Base-by-base conservation (phyloP, 2,888 invertebrate genomes). In the Congeria kusceri region DNA sequence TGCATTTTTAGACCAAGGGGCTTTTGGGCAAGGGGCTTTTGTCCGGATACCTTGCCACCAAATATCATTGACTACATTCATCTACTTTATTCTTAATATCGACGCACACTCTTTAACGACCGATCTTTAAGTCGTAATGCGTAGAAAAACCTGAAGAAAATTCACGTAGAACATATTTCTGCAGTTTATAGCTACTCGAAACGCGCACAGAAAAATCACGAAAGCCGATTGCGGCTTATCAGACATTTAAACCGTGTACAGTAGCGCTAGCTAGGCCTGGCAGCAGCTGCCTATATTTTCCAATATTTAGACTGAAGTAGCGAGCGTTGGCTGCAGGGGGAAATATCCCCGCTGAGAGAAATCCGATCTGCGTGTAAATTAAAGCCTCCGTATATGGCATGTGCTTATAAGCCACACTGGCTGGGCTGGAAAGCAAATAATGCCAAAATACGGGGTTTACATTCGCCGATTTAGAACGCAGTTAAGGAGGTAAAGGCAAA, bases 331-430 rank as follows among this genome's bases (percentile, higher is more conserved):
- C 39, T 39, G 39, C 39, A 39, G 74, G 62, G n/a, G 64, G 28
- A 47, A 47, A 25, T 25, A 13, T 13, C 28, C 75, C 71, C 56
- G 56, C 80, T 72, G 76, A 39, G 68, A 58, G 80, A 72, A 76
- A 80, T 56, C 61, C 68, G 80, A 80, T 80, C 80, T 72, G 62
- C 74, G 61, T 13, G 61, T 69, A 83, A 80, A 78, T 80, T 82
- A 84, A 81, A 71, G 53, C 79, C 59, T 75, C 86, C 86, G 67
- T 82, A 86, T 85, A 84, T 57, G 86, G 86, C 73, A 82, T 44
- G 56, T 47, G 78, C 49, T 66, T 59, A 65, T 77, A 71, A 53
- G 68, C 77, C 67, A 57, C 77, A 62, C 72, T 61, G 82, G 73
- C 61, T 71, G 71, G 69, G 72, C 72, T 74, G 70, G 74, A 67